Evolutionary conservation across 1,140 invertebrate species (phyloP), one percentile per base, ranked within the genome.

Genomic region (Achatina immaculata): DNA sequence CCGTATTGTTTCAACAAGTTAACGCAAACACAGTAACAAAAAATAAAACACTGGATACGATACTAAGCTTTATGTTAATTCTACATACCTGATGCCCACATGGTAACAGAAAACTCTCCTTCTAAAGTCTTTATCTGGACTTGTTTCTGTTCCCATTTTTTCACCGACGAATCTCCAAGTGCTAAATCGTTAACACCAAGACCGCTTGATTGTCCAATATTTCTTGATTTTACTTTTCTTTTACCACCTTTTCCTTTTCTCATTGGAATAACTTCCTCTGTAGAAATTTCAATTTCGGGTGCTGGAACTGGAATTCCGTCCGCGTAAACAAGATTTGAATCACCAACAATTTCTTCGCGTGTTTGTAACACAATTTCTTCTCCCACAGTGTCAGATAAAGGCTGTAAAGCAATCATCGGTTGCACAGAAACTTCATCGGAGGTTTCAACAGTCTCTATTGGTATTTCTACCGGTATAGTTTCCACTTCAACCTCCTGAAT

Each of bases 91-190:
- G 97, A 97, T 43, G 97, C 97, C 97, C 97, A 99, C 96, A 99
- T 99, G 72, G 97, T 99, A 69, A 99, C 97, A 74, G 96, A 98
- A 92, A 99, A 99, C 93, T 98, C 97, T 58, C 97, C 97, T 92
- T 99, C 97, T 92, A 98, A 95, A 36, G 97, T 99, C 92, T 98
- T 97, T 85, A 99, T 99, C 93, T 98, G 97, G 77, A 99, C 97
- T 92, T 98, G 96, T 92, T 99, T 98, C 91, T 98, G 97, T 93
- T 99, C 97, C 97, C 97, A 99, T 91, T 97, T 96, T 84, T 96
- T 89, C 48, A 88, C 86, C 21, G 86, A 85, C 11, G 88, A 82
- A 40, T 86, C 86, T 43, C 84, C 81, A 45, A 90, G 86, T 71
- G 84, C 83, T 21, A 89, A 83, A 75, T 90, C 90, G 40, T 83